Percentiles rank a stretch among this genome's conserved stretches.
These are phyloP conservation scores for Dolichopus griseipennis DNA, from an alignment of 2,888 invertebrate species.

Conservation along the genomic window DNA sequence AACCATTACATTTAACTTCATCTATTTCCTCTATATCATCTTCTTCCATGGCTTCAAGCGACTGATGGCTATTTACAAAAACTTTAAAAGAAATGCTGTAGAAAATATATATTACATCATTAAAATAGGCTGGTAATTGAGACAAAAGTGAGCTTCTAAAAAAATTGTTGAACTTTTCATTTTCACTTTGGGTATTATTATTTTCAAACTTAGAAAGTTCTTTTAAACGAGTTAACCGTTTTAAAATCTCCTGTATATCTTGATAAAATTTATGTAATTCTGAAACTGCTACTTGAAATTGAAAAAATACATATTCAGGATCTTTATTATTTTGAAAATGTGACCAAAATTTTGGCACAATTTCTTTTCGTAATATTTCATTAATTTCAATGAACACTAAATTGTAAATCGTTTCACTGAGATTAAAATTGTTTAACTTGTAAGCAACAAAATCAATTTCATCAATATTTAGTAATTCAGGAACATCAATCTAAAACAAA, in stretches of 20 bases:
- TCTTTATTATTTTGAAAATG: conserved; percentile 28
- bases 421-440: conserved; percentile 20
- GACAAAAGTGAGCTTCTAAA: conserved; percentile 58
- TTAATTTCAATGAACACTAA: conserved; percentile 34
- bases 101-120: conserved; percentile 61
- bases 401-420: conserved; percentile 29
- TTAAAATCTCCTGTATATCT: conserved; percentile 27
- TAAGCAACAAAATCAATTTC: conserved; percentile 22
- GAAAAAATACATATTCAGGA: conserved; percentile 27
- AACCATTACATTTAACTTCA: conserved; percentile 63
- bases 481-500: conserved; percentile 22
- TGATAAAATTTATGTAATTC: conserved; percentile 32
- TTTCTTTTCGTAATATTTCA: conserved; percentile 30
- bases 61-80: conserved; percentile 46
- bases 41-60: conserved; percentile 24
- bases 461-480: conserved; percentile 21
- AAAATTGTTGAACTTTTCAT: conserved; percentile 50
- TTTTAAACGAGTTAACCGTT: conserved; percentile 27
- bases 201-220: conserved; percentile 22
- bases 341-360: conserved; percentile 39
- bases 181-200: conserved; percentile 20
- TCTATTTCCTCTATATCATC: conserved; percentile 47
- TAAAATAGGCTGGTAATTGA: conserved; percentile 61
- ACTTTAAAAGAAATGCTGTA: conserved; percentile 70
- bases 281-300: conserved; percentile 35